Evolutionary conservation across 2,113 vertebrate genomes (phyloP).

Genomic region (Bettongia penicillata): DNA sequence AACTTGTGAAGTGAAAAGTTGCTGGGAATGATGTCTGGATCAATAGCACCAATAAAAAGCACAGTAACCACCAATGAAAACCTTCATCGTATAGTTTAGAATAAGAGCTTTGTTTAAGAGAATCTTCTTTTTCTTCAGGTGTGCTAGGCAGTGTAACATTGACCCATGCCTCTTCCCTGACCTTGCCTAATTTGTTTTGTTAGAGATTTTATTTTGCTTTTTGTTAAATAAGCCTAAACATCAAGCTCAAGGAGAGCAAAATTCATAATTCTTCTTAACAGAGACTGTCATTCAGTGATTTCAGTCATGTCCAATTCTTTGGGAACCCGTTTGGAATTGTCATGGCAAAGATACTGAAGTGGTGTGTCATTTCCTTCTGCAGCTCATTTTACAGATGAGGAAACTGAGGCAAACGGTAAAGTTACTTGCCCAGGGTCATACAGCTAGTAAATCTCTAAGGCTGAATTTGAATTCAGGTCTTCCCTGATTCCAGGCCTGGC

Average conservation of each 20-base stretch:
- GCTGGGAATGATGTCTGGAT: background rate
- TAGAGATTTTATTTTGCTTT: background rate
- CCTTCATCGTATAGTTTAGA: background rate
- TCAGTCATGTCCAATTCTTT: background rate
- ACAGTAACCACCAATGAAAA: background rate
- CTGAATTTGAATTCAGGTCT: too few species aligned
- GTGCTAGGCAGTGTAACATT: background rate
- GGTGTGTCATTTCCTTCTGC: background rate
- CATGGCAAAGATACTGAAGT: background rate
- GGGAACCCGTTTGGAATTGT: background rate
- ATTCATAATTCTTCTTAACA: background rate
- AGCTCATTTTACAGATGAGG: background rate
- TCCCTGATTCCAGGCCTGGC: too few species aligned
- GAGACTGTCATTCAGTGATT: background rate
- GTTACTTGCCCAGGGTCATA: too few species aligned
- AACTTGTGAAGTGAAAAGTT: background rate
- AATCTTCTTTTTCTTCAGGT: too few species aligned
- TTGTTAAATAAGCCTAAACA: background rate
- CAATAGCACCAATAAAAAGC: background rate
- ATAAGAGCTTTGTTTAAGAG: background rate
- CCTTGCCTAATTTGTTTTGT: background rate
- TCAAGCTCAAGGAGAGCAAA: background rate
- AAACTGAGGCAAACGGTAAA: background rate
- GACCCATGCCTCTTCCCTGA: background rate
- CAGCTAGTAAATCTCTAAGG: too few species aligned